These are phyloP conservation scores for Baryphthengus martii DNA, from an alignment of 2,113 vertebrate species.

Conservation along the genomic window DNA sequence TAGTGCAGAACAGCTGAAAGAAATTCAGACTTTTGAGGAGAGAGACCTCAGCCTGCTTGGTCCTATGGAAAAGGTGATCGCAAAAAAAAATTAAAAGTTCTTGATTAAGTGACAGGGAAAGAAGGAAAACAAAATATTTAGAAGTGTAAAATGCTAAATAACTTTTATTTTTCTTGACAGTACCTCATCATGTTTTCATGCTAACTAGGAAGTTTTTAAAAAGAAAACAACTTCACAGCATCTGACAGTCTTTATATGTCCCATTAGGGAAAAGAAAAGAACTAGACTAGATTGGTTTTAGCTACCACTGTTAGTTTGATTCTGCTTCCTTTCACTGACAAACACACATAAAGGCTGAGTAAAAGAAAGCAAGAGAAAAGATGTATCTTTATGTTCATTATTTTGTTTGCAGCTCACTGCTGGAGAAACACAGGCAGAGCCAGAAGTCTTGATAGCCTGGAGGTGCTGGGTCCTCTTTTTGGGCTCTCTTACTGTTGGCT, in stretches of 20 bases:
- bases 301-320: not conserved
- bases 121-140: not conserved
- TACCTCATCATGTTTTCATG: not conserved
- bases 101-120: not conserved
- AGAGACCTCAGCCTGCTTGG: not conserved
- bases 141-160: not conserved
- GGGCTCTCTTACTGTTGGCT: not conserved
- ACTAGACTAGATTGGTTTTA: not conserved
- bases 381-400: not conserved
- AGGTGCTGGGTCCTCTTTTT: fast-evolving
- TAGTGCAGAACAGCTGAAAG: not conserved
- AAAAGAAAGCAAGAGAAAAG: not conserved
- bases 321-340: not conserved
- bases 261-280: not conserved
- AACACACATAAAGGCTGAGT: not conserved
- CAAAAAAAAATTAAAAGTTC: not conserved
- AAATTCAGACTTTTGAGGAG: not conserved
- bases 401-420: not conserved
- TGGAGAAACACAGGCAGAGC: not conserved
- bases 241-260: not conserved
- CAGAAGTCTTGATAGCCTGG: fast-evolving
- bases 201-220: not conserved
- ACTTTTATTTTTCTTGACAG: not conserved
- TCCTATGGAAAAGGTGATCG: not conserved
- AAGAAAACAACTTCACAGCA: not conserved